Conservation (phyloP, 2,797 vertebrate genomes). For the Pseudotriccus pelzelni region DNA sequence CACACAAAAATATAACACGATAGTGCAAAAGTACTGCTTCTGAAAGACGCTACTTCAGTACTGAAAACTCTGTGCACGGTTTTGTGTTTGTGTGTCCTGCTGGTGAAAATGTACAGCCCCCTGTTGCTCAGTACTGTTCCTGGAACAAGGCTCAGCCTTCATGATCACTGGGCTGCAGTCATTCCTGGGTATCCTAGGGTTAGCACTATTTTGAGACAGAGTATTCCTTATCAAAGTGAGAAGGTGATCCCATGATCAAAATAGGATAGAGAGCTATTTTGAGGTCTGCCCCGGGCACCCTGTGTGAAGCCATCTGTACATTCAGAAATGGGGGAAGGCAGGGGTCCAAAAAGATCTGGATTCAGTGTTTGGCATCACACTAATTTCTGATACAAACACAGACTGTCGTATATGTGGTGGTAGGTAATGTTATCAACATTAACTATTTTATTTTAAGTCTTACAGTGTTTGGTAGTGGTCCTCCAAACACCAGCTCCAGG, state of each 20-base stretch:
- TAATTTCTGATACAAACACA: not conserved
- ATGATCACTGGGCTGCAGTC: not conserved
- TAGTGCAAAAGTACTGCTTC: not conserved
- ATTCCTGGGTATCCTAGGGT: not conserved
- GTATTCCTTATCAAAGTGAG: constrained; percentile 8
- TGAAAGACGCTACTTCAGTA: not conserved
- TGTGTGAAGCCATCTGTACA: not conserved
- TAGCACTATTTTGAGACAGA: not conserved
- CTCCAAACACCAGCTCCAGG: not conserved
- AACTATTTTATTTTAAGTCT: not conserved
- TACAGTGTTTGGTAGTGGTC: not conserved
- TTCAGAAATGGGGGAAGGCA: not conserved
- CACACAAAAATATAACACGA: not conserved
- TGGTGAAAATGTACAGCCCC: not conserved
- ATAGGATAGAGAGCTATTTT: constrained; percentile 6
- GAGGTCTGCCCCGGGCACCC: not conserved
- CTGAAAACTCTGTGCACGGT: rapidly evolving
- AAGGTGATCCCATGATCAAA: not conserved
- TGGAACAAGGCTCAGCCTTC: not conserved
- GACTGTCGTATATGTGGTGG: not conserved
- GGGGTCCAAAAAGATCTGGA: not conserved
- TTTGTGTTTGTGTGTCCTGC: not conserved
- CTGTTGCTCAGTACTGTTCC: not conserved
- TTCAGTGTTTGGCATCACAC: not conserved
- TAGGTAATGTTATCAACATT: not conserved